Base-by-base conservation (phyloP, 2,888 invertebrate genomes). In the Melipona bicolor region DNA sequence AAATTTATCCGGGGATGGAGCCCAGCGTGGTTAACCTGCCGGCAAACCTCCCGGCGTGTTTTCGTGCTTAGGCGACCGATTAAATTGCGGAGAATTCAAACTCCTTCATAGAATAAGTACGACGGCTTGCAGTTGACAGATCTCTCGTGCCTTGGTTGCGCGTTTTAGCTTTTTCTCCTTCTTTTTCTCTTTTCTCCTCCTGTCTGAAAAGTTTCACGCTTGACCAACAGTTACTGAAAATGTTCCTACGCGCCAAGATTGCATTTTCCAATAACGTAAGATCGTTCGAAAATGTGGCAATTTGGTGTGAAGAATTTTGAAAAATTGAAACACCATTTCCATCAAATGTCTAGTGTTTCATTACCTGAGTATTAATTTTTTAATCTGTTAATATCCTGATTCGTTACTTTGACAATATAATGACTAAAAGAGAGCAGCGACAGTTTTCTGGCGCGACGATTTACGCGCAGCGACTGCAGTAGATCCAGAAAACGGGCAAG, bases 121-220 rank as follows among this genome's bases (percentile, higher is more conserved):
- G 54, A 32, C 27, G 54, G 65, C 61, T 49, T 78, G 79, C 73
- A 77, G 52, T 83, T 82, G 83, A 84, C 84, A 79, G 83, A 72
- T 76, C n/a, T 79, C 64, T 56, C 62, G 32, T 64, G 69, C 52
- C 49, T 19, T 19, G 3, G 43, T 19, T 11, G 17, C n/a, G 19
- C 70, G 43, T 56, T 81, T 50, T 36, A 21, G 6, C 36, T 43
- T 43, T 9, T 43, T 43, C 21, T 62, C 69, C 68, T 59, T 56
- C 9, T 24, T 21, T 62, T 69, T 73, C 52, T 21, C 56, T 69
- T 80, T 59, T 56, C 3, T 61, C 19, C 32, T 32, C 32, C 43
- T 9, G 43, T 6, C 17, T 1, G 5, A 21, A 64, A 11, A 32
- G 21, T 64, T 32, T 21, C 21, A 64, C 64, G 59, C 17, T 71